phyloP scores from a whole-genome alignment of 2,113 vertebrate species.

The Gadus macrocephalus region DNA sequence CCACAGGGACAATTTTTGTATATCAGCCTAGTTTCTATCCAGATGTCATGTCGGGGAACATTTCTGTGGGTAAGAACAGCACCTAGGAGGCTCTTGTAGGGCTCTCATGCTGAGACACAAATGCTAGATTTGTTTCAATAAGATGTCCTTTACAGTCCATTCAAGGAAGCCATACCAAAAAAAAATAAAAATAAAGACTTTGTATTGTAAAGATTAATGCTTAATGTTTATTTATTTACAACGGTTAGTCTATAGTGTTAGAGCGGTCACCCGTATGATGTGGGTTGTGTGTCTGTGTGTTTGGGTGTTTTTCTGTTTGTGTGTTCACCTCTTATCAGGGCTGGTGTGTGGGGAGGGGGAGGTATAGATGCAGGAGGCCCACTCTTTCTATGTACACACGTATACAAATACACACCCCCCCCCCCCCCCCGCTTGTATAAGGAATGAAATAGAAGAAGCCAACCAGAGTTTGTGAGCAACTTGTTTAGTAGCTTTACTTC shows the following conservation, averaged over 20 bases:
- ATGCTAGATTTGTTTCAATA: slow-evolving; percentile 33
- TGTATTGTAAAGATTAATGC: slow-evolving; percentile 47
- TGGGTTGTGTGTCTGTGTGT: background rate
- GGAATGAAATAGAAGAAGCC: background rate
- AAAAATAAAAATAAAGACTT: slow-evolving; percentile 67
- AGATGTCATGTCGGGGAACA: slow-evolving; percentile 32
- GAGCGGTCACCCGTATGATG: slow-evolving; percentile 15
- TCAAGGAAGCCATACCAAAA: slow-evolving; percentile 72
- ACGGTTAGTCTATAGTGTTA: slow-evolving; percentile 12
- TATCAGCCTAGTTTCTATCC: slow-evolving; percentile 4
- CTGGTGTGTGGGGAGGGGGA: background rate
- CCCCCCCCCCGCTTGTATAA: background rate
- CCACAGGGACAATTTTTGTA: slow-evolving; percentile 21
- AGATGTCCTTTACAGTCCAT: slow-evolving; percentile 64
- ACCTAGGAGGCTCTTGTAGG: slow-evolving; percentile 37
- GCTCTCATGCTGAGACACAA: slow-evolving; percentile 37
- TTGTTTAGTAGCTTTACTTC: too few relatives aligned
- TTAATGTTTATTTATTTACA: slow-evolving; percentile 14
- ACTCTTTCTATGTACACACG: slow-evolving; percentile 52
- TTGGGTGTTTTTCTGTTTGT: background rate
- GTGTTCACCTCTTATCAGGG: slow-evolving; percentile 43
- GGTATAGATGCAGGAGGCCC: slow-evolving; percentile 36
- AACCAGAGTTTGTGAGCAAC: background rate
- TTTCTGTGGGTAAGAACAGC: slow-evolving; percentile 17
- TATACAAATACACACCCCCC: slow-evolving; percentile 4